These are phyloP conservation scores for Steinernema carpocapsae DNA, from an alignment of 2,888 invertebrate genomes.

Conservation along the genomic window DNA sequence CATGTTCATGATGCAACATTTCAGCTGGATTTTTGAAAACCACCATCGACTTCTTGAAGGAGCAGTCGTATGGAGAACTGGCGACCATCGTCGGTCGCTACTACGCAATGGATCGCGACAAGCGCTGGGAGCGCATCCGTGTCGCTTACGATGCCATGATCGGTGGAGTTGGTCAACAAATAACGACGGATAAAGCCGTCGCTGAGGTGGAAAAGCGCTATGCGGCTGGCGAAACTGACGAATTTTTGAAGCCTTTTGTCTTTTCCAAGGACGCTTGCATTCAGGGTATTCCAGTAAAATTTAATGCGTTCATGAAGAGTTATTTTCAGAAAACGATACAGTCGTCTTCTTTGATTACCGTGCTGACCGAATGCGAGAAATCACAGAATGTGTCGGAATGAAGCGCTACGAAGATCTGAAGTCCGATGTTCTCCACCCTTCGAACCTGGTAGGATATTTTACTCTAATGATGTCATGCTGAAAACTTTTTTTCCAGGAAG, in stretches of 20 bases:
- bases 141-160: conserved; percentile 71
- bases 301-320: too few species aligned
- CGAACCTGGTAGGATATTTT: conserved; percentile 43
- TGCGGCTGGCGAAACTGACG: conserved; percentile 70
- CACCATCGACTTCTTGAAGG: conserved; percentile 62
- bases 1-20: conserved; percentile 5
- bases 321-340: conserved; percentile 70
- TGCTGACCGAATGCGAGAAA: conserved; percentile 71
- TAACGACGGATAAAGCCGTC: conserved; percentile 60
- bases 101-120: conserved; percentile 72
- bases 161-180: conserved; percentile 69
- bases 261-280: conserved; percentile 66
- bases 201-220: conserved; percentile 68
- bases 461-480: not conserved
- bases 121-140: conserved; percentile 67
- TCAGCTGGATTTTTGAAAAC: conserved; percentile 66
- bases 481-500: conserved; percentile 28
- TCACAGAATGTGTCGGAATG: conserved; percentile 68
- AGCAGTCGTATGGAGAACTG: conserved; percentile 67
- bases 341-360: conserved; percentile 71
- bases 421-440: conserved; percentile 57
- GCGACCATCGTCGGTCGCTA: conserved; percentile 70
- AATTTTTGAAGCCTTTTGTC: conserved; percentile 71
- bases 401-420: conserved; percentile 64
- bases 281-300: conserved; percentile 45